Evolutionary conservation across 1,140 invertebrate genomes (phyloP).

Genomic region (Amyelois transitella): DNA sequence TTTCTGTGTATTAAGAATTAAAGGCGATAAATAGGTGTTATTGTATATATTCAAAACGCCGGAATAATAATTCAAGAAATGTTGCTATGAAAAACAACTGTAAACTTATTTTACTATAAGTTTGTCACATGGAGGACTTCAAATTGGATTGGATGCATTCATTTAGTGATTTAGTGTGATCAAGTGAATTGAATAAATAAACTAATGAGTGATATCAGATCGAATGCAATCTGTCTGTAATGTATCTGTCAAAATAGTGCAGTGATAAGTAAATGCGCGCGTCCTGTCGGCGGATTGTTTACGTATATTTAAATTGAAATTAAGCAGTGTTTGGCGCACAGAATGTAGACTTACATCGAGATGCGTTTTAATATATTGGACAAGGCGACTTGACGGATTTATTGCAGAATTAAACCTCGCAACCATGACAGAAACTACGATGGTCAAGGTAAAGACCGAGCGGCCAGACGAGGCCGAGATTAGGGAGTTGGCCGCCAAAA

Average conservation of each 20-base stretch:
- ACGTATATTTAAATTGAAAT: constrained; percentile 28
- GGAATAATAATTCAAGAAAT: constrained; percentile 32
- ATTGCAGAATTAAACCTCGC: not conserved
- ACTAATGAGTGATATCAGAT: constrained; percentile 11
- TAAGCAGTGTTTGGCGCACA: constrained; percentile 23
- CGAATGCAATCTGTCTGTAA: constrained; percentile 21
- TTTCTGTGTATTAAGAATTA: constrained; percentile 19
- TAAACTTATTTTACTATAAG: constrained; percentile 38
- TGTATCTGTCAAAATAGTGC: constrained; percentile 54
- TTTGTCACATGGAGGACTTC: not conserved
- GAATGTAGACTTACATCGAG: constrained; percentile 39
- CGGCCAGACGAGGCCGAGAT: constrained; percentile 90
- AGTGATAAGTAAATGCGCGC: constrained; percentile 44
- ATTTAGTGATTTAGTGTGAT: not conserved
- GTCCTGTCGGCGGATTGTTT: constrained; percentile 41
- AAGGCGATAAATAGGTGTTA: constrained; percentile 11
- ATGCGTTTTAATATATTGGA: not conserved
- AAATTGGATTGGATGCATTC: not conserved
- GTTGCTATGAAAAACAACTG: constrained; percentile 21
- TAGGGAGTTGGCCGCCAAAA: constrained; percentile 86
- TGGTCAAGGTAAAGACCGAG: constrained; percentile 84
- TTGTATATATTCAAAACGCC: constrained; percentile 13
- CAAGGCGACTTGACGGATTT: not conserved
- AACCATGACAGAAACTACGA: constrained; percentile 49
- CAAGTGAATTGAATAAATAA: constrained; percentile 13